phyloP scores from a whole-genome alignment of 2,113 vertebrate species.

The Mesitornis unicolor region DNA sequence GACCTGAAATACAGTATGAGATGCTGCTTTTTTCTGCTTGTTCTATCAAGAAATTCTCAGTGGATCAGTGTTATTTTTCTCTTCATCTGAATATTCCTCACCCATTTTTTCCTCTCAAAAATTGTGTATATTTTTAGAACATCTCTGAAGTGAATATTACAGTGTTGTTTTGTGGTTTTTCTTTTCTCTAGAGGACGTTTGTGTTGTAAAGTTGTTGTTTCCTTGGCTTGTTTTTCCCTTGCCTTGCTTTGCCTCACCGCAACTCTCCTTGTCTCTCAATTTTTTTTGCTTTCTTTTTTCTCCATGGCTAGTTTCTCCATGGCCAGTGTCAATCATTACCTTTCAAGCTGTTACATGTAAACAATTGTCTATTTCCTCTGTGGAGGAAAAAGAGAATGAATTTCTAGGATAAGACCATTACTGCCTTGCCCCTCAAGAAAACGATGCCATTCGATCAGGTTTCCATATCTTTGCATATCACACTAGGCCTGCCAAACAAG shows the following conservation, averaged over 20 bases:
- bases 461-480: not conserved
- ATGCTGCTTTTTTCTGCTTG: not conserved
- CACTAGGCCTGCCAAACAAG: not conserved
- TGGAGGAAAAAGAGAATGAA: not conserved
- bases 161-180: not conserved
- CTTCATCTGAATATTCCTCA: not conserved
- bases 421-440: not conserved
- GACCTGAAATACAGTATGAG: not conserved
- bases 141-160: not conserved
- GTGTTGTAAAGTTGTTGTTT: not conserved
- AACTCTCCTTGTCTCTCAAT: not conserved
- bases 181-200: not conserved
- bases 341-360: not conserved
- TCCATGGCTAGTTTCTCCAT: not conserved
- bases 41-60: not conserved
- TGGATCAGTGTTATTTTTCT: not conserved
- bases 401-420: not conserved
- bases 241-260: rapidly evolving
- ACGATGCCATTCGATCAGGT: not conserved
- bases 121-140: not conserved
- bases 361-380: not conserved
- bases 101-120: not conserved
- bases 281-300: not conserved
- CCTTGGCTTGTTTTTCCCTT: not conserved
- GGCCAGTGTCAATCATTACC: not conserved